phyloP scores from a whole-genome alignment of 2,888 invertebrate species.

The Argynnis bischoffii region DNA sequence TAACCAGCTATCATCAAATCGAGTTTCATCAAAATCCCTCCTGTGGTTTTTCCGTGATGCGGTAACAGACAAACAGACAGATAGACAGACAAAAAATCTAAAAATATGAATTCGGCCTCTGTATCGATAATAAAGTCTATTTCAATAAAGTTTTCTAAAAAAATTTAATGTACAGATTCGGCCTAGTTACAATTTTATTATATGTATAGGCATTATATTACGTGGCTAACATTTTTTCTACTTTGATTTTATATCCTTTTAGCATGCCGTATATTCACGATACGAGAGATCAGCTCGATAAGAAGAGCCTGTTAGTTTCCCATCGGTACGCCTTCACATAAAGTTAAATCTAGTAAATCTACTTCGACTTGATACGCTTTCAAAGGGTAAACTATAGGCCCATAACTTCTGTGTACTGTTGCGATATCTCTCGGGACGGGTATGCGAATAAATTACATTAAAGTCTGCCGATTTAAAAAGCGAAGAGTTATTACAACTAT shows the following conservation, averaged over 20 bases:
- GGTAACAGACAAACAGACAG: no score
- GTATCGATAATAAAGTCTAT: no score
- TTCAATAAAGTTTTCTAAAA: no score
- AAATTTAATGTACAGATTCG: no score
- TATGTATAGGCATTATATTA: no score
- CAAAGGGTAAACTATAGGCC: constrained; percentile 56
- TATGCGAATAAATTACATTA: constrained; percentile 55
- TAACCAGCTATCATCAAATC: no score
- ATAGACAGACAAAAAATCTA: no score
- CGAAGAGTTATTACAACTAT: constrained; percentile 52
- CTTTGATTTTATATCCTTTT: constrained; percentile 40
- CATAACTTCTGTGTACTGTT: constrained; percentile 54
- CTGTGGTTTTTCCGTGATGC: no score
- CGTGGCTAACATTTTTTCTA: constrained; percentile 27
- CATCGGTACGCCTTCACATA: constrained; percentile 50
- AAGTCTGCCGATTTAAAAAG: constrained; percentile 52
- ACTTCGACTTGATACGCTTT: constrained; percentile 50
- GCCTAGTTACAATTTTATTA: no score
- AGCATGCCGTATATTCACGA: constrained; percentile 36
- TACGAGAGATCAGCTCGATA: constrained; percentile 45
- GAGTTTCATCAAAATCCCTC: no score
- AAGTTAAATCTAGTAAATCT: constrained; percentile 58
- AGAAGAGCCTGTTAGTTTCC: constrained; percentile 50
- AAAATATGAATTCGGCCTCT: no score
- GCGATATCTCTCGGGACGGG: constrained; percentile 51